Evolutionary conservation across 2,113 vertebrate species (phyloP).

Genomic region (Parus major): DNA sequence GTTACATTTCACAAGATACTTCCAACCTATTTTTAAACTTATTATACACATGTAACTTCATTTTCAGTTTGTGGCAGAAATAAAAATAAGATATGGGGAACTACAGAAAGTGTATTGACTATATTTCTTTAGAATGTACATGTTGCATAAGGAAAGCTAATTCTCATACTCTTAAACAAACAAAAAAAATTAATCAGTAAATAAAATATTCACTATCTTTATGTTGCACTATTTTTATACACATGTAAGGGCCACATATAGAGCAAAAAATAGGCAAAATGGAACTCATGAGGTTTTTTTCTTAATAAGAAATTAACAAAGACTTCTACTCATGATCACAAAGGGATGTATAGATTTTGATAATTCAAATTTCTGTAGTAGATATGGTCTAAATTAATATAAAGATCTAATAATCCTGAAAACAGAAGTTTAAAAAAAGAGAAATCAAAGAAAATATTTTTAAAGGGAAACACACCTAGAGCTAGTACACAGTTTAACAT

Average conservation of each 20-base stretch:
- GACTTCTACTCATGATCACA: background rate
- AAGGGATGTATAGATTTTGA: background rate
- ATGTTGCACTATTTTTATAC: background rate
- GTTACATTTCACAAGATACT: conserved; percentile 4
- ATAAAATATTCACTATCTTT: background rate
- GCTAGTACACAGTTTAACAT: background rate
- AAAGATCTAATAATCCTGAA: background rate
- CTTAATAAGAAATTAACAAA: background rate
- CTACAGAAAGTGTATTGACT: background rate
- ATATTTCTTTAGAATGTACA: background rate
- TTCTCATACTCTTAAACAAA: background rate
- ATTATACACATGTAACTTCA: background rate
- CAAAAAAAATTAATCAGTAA: background rate
- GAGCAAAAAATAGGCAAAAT: background rate
- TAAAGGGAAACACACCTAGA: background rate
- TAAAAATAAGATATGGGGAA: background rate
- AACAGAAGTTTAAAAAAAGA: background rate
- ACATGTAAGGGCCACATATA: background rate
- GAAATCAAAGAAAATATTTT: background rate
- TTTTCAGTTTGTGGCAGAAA: background rate
- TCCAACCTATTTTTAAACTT: conserved; percentile 31
- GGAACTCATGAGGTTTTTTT: background rate
- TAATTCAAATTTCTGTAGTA: background rate
- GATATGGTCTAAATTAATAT: background rate
- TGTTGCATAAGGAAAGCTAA: background rate